phyloP scores from a whole-genome alignment of 2,888 invertebrate species.

The Sclerodermus sp. region DNA sequence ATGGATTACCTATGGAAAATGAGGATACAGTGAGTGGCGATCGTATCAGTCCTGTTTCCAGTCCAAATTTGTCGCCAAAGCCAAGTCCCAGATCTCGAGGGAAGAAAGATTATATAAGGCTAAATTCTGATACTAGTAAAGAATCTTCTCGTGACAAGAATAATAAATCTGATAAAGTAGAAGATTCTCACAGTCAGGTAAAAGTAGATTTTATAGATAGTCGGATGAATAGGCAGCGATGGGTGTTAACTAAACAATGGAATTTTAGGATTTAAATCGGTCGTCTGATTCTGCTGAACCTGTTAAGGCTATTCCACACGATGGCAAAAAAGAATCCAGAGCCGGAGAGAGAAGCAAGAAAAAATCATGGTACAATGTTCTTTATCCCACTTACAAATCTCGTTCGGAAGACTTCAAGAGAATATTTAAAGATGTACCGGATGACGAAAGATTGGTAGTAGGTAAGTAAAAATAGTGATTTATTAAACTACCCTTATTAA shows the following conservation, averaged over 20 bases:
- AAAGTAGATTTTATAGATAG: neutral
- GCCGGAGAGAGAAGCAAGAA: constrained; percentile 64
- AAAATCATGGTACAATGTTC: constrained; percentile 83
- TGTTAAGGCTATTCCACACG: constrained; percentile 37
- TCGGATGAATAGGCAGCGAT: too few relatives aligned
- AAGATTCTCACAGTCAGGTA: constrained; percentile 40
- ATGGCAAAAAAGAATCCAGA: constrained; percentile 57
- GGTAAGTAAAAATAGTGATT: constrained; percentile 62
- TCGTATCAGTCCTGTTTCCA: constrained; percentile 57
- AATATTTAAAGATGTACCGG: constrained; percentile 88
- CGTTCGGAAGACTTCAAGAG: constrained; percentile 89
- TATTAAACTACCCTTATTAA: constrained; percentile 1
- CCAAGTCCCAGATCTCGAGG: constrained; percentile 54
- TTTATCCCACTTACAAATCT: constrained; percentile 92
- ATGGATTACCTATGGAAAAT: constrained; percentile 41
- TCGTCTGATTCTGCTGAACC: constrained; percentile 53
- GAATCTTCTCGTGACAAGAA: constrained; percentile 21
- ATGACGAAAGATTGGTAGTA: constrained; percentile 88
- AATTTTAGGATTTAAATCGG: constrained; percentile 30
- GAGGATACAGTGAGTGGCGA: constrained; percentile 51
- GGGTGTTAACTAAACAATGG: neutral
- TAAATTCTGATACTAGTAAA: constrained; percentile 33
- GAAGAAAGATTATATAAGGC: constrained; percentile 37
- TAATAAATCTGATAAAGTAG: constrained; percentile 27
- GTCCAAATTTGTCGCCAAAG: constrained; percentile 61